Conservation (phyloP, 2,113 vertebrate genomes). For the Columbina picui region DNA sequence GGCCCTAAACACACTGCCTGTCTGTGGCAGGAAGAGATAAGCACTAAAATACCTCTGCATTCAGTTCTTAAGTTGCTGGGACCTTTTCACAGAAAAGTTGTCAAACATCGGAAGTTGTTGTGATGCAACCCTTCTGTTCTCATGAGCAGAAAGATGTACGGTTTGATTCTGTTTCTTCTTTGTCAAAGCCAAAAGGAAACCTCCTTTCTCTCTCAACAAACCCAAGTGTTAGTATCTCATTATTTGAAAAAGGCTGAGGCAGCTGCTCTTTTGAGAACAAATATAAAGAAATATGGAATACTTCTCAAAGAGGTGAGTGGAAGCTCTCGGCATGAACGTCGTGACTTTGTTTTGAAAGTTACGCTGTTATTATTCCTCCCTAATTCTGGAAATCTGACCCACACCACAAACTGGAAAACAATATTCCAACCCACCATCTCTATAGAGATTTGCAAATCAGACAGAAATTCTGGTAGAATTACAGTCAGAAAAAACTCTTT, state of each 20-base stretch:
- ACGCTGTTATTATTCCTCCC: background rate
- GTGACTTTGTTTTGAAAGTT: background rate
- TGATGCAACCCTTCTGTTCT: conserved; percentile 31
- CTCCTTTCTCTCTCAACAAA: background rate
- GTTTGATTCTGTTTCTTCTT: conserved; percentile 26
- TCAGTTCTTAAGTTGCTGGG: background rate
- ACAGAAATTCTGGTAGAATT: background rate
- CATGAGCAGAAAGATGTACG: conserved; percentile 19
- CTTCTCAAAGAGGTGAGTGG: background rate
- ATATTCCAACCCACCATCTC: background rate
- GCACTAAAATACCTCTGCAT: conserved; percentile 25
- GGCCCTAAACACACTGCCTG: background rate
- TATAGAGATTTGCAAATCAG: background rate
- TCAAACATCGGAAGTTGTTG: conserved; percentile 39
- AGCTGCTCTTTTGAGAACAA: background rate
- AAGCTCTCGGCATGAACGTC: background rate
- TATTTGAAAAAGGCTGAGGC: background rate
- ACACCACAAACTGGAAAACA: background rate
- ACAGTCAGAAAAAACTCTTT: background rate
- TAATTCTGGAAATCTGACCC: background rate
- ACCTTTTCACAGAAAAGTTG: conserved; percentile 55
- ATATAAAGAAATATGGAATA: background rate
- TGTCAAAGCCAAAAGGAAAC: conserved; percentile 3
- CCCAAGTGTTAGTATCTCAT: background rate
- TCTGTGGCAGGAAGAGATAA: conserved; percentile 66